A percentile compares a stretch with the other conserved stretches of the same genome.
These are phyloP conservation scores for Cavia aperea DNA, from an alignment of 2,113 vertebrate genomes.

Conservation along the genomic window DNA sequence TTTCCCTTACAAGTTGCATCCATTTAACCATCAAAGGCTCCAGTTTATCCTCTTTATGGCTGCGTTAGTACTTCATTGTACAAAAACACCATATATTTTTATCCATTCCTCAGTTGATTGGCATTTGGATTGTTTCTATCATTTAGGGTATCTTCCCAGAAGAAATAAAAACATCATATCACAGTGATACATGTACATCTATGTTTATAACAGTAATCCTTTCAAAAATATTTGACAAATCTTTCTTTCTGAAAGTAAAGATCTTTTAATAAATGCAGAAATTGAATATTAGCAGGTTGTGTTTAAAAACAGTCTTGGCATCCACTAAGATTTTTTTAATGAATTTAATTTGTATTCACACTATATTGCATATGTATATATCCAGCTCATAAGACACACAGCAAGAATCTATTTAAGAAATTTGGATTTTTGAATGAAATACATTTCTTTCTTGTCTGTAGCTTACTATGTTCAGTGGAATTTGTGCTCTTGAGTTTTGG, in stretches of 20 bases:
- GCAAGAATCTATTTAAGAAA: background rate
- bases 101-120: background rate
- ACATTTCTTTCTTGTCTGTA: background rate
- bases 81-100: background rate
- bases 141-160: background rate
- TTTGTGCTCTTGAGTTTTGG: background rate
- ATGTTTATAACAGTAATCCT: background rate
- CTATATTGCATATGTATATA: background rate
- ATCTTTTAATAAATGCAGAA: background rate
- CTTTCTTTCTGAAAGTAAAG: background rate
- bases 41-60: background rate
- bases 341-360: background rate
- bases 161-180: background rate
- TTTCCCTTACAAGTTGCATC: background rate
- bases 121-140: background rate
- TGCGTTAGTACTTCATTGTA: background rate
- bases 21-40: background rate
- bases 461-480: background rate
- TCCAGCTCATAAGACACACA: background rate
- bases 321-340: background rate
- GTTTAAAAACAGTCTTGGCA: background rate
- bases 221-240: slow-evolving; percentile 31
- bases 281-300: background rate
- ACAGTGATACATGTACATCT: background rate
- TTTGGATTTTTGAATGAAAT: background rate